Evolutionary conservation across 2,888 invertebrate genomes (phyloP), one percentile per base, ranked within the genome.

Genomic region (Andrena bucephala): DNA sequence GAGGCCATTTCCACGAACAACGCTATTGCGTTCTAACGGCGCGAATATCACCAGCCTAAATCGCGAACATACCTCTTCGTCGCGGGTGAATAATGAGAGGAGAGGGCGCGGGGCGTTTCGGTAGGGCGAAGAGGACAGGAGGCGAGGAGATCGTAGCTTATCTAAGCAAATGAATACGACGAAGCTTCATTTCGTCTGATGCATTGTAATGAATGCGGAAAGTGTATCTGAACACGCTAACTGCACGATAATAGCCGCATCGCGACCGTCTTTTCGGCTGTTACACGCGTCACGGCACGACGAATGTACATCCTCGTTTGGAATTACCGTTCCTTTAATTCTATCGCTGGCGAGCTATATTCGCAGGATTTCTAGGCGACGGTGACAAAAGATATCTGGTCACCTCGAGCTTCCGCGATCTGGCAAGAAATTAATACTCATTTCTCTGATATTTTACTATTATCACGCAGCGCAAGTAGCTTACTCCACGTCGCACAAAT

Each of bases 131-230:
- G 71, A 62, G 77, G 81, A 72, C 77, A 77, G 76, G 71, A 77
- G 79, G 81, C 69, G 67, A 68, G 81, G 81, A 83, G 88, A 90
- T 90, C 87, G 87, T 86, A 85, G 88, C 91, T 92, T 92, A 92
- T 92, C 92, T 91, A 92, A 91, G 92, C 92, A 92, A 92, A 93
- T 92, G 91, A 91, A 93, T 92, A 89, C 89, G 88, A 88, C 89
- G 89, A 88, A 90, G 90, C 91, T 92, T 93, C 91, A 90, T 92
- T 92, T 92, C 89, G 91, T 87, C 87, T 90, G 92, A 91, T 90
- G 90, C 90, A 92, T 92, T 91, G 91, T 92, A 91, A 91, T 85
- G 90, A 90, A 91, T 88, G 89, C 85, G 89, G 89, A 92, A 92
- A 93, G 90, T 92, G 92, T 91, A 89, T 90, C 86, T 83, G 88